Evolutionary conservation across 2,888 invertebrate genomes (phyloP).

Genomic region (Eristalinus aeneus): DNA sequence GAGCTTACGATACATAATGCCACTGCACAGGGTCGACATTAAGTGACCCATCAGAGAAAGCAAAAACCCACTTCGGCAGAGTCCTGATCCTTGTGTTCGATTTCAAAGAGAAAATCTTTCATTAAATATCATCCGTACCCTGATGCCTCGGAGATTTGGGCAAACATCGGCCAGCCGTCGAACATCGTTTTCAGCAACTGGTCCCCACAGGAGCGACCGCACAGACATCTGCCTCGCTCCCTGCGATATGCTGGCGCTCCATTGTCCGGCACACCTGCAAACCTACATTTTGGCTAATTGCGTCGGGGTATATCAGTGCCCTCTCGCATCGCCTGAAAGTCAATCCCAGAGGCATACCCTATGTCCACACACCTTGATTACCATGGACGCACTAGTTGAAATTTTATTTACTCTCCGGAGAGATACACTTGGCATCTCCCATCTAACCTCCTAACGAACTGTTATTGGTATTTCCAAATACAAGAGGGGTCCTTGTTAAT

Average conservation of each 20-base stretch:
- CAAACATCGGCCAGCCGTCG: background rate
- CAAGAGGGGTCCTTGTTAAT: slow-evolving; percentile 56
- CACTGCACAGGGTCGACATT: background rate
- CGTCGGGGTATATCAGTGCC: slow-evolving; percentile 48
- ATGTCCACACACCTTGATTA: background rate
- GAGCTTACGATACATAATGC: background rate
- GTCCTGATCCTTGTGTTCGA: background rate
- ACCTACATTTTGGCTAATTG: slow-evolving; percentile 52
- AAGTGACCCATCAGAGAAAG: background rate
- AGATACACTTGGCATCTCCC: background rate
- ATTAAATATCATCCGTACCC: background rate
- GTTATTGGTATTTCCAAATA: slow-evolving; percentile 59
- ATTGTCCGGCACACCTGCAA: slow-evolving; percentile 18
- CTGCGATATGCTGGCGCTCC: background rate
- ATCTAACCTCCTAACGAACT: slow-evolving; percentile 52
- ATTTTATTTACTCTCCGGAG: slow-evolving; percentile 10
- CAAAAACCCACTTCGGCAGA: background rate
- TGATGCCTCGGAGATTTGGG: background rate
- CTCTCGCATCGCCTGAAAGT: slow-evolving; percentile 39
- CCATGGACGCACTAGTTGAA: slow-evolving; percentile 2
- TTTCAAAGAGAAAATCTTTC: background rate
- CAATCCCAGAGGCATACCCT: slow-evolving; percentile 33
- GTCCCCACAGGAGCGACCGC: background rate
- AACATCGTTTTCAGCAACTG: background rate
- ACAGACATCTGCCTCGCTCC: background rate